Evolutionary conservation across 2,113 vertebrate species (phyloP).

Genomic region (Terrapene triunguis): DNA sequence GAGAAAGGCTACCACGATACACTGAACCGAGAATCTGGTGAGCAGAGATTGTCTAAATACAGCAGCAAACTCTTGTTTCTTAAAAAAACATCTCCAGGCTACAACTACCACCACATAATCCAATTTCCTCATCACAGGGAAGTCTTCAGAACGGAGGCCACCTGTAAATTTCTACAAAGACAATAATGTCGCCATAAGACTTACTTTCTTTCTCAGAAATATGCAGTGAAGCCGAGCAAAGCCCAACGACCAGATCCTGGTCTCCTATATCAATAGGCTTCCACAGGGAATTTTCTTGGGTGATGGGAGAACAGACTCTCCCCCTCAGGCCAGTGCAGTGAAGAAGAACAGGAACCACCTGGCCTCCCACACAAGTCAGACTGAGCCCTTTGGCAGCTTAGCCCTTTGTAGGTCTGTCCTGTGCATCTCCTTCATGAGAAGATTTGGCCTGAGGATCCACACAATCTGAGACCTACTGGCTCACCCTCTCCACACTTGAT

Average conservation of each 20-base stretch:
- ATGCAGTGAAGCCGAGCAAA: background rate
- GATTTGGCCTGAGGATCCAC: background rate
- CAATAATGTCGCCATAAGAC: background rate
- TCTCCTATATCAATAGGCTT: background rate
- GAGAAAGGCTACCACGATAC: background rate
- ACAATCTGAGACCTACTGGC: background rate
- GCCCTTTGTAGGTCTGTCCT: background rate
- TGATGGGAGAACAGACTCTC: background rate
- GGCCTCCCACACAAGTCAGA: background rate
- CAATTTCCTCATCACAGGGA: background rate
- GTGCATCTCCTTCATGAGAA: background rate
- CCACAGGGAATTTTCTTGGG: background rate
- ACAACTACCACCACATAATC: background rate
- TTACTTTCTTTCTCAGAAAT: background rate
- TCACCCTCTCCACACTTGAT: background rate
- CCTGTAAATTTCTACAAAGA: background rate
- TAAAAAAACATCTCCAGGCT: background rate
- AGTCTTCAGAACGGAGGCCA: background rate
- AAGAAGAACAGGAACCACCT: background rate
- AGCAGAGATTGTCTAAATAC: background rate
- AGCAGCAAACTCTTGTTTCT: background rate
- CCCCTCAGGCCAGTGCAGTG: background rate
- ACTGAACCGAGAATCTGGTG: background rate
- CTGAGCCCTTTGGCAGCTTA: fast-evolving
- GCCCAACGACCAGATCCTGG: background rate